phyloP scores from a whole-genome alignment of 2,888 invertebrate genomes.

The Loripinus fragilis region DNA sequence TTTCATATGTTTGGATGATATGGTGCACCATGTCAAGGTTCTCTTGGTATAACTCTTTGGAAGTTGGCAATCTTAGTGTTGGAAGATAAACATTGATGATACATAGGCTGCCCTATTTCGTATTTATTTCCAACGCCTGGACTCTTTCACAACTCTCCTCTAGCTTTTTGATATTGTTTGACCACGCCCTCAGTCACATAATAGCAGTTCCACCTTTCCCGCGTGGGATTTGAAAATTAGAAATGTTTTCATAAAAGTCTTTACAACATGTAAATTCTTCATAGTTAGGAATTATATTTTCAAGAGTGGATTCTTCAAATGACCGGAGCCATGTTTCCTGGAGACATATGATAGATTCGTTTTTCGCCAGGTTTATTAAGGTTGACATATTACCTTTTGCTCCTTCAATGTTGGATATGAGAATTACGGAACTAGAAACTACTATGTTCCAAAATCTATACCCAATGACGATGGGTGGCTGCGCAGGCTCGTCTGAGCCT shows the following conservation, averaged over 20 bases:
- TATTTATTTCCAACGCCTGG: neutral
- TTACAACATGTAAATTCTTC: neutral
- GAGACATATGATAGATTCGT: neutral
- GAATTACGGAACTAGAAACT: too few relatives aligned
- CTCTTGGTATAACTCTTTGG: neutral
- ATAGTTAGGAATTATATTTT: neutral
- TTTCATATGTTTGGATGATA: neutral
- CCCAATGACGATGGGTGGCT: too few relatives aligned
- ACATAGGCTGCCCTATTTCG: neutral
- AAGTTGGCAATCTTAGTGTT: constrained; percentile 6
- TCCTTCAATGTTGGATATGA: constrained; percentile 6
- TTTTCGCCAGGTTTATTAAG: neutral
- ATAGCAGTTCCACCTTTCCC: neutral
- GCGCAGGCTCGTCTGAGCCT: too few relatives aligned
- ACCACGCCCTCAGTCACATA: neutral
- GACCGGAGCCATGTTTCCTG: constrained; percentile 18
- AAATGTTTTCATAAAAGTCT: constrained; percentile 1
- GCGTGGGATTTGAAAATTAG: constrained; percentile 12
- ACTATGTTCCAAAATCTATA: too few relatives aligned
- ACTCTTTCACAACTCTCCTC: neutral
- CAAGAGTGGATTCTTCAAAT: neutral
- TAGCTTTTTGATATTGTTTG: neutral
- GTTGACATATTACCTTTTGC: constrained; percentile 8
- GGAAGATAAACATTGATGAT: constrained; percentile 13
- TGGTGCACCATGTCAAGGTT: neutral